Evolutionary conservation across 2,113 vertebrate genomes (phyloP).

Genomic region (Tachysurus vachellii): DNA sequence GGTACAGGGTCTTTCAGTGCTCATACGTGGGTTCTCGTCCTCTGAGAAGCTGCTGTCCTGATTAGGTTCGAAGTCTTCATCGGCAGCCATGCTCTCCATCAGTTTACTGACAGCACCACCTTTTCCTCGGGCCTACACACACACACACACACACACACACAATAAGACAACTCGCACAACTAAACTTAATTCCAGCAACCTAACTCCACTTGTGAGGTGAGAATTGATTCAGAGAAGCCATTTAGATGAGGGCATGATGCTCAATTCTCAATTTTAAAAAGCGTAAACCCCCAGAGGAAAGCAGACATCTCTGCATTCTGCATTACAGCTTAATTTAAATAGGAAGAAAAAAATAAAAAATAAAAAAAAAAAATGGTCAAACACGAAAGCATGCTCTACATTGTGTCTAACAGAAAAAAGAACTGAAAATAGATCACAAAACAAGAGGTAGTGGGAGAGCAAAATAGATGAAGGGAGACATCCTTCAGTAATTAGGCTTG

Average conservation of each 20-base stretch:
- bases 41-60: slow-evolving; percentile 99
- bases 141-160: background rate
- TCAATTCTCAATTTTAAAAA: slow-evolving; percentile 43
- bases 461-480: slow-evolving; percentile 24
- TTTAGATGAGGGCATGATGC: slow-evolving; percentile 41
- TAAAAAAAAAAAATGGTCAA: slow-evolving; percentile 12
- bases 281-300: slow-evolving; percentile 36
- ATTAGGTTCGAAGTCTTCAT: slow-evolving; percentile 96
- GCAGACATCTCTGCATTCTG: background rate
- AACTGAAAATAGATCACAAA: slow-evolving; percentile 10
- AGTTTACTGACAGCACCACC: slow-evolving; percentile 92
- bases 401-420: slow-evolving; percentile 13
- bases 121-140: slow-evolving; percentile 80
- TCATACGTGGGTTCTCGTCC: slow-evolving; percentile 82
- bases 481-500: slow-evolving; percentile 48
- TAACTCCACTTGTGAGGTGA: slow-evolving; percentile 30
- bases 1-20: slow-evolving; percentile 76
- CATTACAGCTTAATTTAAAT: slow-evolving; percentile 26
- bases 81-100: slow-evolving; percentile 98
- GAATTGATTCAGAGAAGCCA: slow-evolving; percentile 48
- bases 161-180: slow-evolving; percentile 15
- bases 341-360: slow-evolving; percentile 20
- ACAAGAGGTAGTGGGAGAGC: background rate
- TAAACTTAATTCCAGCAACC: slow-evolving; percentile 33
- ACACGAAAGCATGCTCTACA: slow-evolving; percentile 27